These are phyloP conservation scores for Plestiodon gilberti DNA, from an alignment of 2,113 vertebrate species.

Conservation along the genomic window DNA sequence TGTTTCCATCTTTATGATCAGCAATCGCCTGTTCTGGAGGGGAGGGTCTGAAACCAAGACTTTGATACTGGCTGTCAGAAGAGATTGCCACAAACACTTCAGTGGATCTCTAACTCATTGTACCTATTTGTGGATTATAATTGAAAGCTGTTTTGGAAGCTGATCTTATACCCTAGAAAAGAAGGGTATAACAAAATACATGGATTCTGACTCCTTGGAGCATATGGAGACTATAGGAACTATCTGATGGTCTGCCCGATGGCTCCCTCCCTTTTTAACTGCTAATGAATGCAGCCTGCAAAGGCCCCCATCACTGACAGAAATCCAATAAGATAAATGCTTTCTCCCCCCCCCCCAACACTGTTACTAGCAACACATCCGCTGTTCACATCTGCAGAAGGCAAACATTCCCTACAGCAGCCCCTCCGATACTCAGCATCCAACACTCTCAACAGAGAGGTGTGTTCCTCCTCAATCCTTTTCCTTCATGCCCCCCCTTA, in stretches of 20 bases:
- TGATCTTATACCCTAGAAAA: no score
- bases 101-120: no score
- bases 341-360: slow-evolving; percentile 5
- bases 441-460: background rate
- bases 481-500: background rate
- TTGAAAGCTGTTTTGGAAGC: no score
- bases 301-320: slow-evolving; percentile 10
- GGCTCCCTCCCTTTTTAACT: background rate
- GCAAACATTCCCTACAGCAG: background rate
- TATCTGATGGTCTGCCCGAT: background rate
- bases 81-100: no score
- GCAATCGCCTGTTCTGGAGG: background rate
- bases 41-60: background rate
- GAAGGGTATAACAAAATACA: background rate
- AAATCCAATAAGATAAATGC: slow-evolving; percentile 29
- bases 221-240: background rate
- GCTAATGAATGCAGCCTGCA: slow-evolving; percentile 8
- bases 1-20: no score
- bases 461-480: background rate
- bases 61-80: no score
- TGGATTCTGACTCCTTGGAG: background rate
- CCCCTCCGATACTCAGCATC: background rate
- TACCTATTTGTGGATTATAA: no score
- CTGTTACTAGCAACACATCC: background rate
- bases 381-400: background rate